A percentile compares a stretch with the other conserved stretches of the same genome.
Conservation (phyloP, 2,113 vertebrate species). For the Burhinus bistriatus region DNA sequence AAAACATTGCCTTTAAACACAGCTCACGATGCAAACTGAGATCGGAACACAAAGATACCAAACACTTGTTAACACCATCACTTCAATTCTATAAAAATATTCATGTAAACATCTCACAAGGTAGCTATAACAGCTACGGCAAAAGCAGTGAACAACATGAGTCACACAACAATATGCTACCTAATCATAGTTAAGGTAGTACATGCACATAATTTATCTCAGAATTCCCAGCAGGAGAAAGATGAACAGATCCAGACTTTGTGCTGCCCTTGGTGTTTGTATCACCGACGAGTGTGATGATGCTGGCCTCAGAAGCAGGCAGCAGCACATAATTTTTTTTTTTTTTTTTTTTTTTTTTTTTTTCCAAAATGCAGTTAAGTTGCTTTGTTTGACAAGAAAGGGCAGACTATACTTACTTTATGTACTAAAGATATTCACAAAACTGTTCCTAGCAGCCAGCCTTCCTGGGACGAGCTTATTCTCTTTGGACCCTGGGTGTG, state of each 20-base stretch:
- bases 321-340: not conserved
- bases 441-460: not conserved
- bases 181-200: not conserved
- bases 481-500: not conserved
- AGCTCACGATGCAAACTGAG: not conserved
- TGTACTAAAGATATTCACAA: not conserved
- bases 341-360: too few relatives aligned
- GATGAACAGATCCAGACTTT: not conserved
- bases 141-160: not conserved
- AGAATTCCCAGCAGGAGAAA: not conserved
- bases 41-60: not conserved
- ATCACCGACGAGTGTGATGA: not conserved
- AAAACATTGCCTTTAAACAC: not conserved
- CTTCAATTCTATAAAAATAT: not conserved
- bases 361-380: not conserved
- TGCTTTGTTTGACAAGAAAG: not conserved
- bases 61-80: not conserved
- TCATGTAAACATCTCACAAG: not conserved
- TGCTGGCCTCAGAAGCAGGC: not conserved
- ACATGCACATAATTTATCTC: not conserved
- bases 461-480: not conserved
- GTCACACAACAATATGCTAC: not conserved
- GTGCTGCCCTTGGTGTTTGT: not conserved
- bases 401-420: not conserved
- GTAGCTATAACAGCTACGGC: not conserved